Evolutionary conservation across 2,888 invertebrate species (phyloP), one percentile per base, ranked within the genome.

Genomic region (Erebia palarica): DNA sequence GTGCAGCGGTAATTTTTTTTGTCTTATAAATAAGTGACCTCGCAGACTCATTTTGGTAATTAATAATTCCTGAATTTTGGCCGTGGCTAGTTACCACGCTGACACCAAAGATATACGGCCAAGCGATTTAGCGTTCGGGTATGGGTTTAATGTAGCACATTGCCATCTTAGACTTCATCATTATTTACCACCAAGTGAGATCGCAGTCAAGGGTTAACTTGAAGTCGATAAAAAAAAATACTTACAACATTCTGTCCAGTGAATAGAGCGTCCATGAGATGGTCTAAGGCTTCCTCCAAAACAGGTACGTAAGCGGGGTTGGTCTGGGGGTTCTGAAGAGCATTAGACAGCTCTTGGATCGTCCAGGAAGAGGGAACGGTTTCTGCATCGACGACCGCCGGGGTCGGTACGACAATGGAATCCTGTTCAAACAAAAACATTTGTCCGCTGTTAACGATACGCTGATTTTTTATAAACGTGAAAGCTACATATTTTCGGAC

Each of bases 231-330:
- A 69, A 21, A 14, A n/a, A 14, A 14, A 1, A 13, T 21, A 78
- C 79, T 83, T 81, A 89, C 90, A 67, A 84, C 60, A 47, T 78
- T 73, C 0, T 80, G 68, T 47, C 88, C 86, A 65, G 80, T 75
- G 78, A 77, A 79, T 27, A 87, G 36, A n/a, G 82, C 71, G 0
- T 73, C 44, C 83, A 89, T 86, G 71, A 87, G 71, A 42, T 77
- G 16, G 73, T 89, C 82, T 18, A 90, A 79, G 13, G 87, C 90
- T 2, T 78, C 72, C 67, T 85, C 84, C 21, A 89, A 76, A 76
- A 82, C 79, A 1, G 88, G 86, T 1, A 84, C 55, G 1, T 86
- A 75, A 5, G 78, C 81, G 2, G 84, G 79, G 73, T 84, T 76
- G 18, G 84, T 86, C 53, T 67, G 69, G 2, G 87, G 85, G 81